Evolutionary conservation across 2,888 invertebrate genomes (phyloP).

Genomic region (Mycalesis mineus): DNA sequence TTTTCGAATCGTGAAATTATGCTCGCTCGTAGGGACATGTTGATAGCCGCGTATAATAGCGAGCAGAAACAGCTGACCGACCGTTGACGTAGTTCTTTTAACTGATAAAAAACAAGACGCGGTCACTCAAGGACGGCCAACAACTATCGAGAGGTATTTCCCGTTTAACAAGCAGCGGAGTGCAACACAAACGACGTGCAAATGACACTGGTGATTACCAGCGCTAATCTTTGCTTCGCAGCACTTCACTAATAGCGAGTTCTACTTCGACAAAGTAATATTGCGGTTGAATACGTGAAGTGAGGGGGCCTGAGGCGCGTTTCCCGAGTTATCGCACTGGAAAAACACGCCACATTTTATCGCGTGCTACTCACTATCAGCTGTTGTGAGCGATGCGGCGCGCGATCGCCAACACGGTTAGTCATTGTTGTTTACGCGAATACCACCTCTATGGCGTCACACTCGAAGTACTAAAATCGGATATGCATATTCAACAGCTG

Average conservation of each 20-base stretch:
- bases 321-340: constrained; percentile 64
- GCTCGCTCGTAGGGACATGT: constrained; percentile 44
- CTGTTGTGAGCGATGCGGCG: constrained; percentile 47
- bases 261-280: constrained; percentile 15
- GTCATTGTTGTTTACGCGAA: constrained; percentile 33
- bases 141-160: constrained; percentile 63
- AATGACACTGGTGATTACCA: constrained; percentile 37
- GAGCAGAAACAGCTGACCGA: constrained; percentile 75
- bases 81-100: constrained; percentile 63
- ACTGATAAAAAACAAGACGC: constrained; percentile 71
- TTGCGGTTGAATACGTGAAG: constrained; percentile 23
- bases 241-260: constrained; percentile 31
- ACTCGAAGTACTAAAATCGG: constrained; percentile 27
- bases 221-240: constrained; percentile 32
- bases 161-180: constrained; percentile 57
- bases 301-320: constrained; percentile 38
- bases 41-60: constrained; percentile 66
- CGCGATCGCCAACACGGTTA: constrained; percentile 39
- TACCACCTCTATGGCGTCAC: constrained; percentile 29
- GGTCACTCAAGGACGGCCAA: constrained; percentile 72
- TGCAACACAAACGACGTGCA: constrained; percentile 44
- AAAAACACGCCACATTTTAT: constrained; percentile 69
- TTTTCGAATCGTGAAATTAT: constrained; percentile 14
- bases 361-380: constrained; percentile 63
- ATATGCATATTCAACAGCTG: constrained; percentile 24